Evolutionary conservation across 2,113 vertebrate genomes (phyloP), one percentile per base, ranked within the genome.

Genomic region (Opisthocomus hoazin): DNA sequence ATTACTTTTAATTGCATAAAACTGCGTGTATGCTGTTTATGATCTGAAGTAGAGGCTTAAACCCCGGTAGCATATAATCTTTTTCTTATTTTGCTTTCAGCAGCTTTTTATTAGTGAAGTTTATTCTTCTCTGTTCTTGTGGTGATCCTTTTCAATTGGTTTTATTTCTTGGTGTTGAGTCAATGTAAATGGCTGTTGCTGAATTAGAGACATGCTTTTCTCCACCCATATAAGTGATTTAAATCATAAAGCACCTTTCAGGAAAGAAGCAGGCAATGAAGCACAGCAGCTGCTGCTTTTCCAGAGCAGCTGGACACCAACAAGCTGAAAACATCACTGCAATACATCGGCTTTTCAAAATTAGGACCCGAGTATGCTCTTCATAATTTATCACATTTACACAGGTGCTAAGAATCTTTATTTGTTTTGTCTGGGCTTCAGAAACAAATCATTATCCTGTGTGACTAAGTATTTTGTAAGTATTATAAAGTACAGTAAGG

Each of bases 161-260:
- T 94, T 93, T 90, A 93, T 48, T 91, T 96, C 94, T 96, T 83
- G 64, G 69, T 97, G 90, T 85, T 91, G 92, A 81, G 87, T 77
- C 77, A 69, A 65, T 68, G 78, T 34, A 75, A 73, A 96, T 0
- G 46, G 80, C 64, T 93, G 76, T 11, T 94, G 43, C 80, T 85
- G 86, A 97, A 91, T 84, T 61, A 82, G 77, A 96, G 79, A 83
- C 51, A 84, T 74, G 79, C 45, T 93, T 92, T 94, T 84, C 94
- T 97, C 80, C 46, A 88, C 51, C 68, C 71, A 61, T 90, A 94
- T 68, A 77, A 90, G 74, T 53, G 64, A 85, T 97, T 97, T 71
- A 82, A 93, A 95, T 97, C 53, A 88, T 53, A 95, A 94, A 93
- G 12, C 27, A 69, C 87, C 73, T 39, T 68, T 43, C 41, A 89